Conservation (phyloP, 2,797 vertebrate species). For the Malurus leucopterus region DNA sequence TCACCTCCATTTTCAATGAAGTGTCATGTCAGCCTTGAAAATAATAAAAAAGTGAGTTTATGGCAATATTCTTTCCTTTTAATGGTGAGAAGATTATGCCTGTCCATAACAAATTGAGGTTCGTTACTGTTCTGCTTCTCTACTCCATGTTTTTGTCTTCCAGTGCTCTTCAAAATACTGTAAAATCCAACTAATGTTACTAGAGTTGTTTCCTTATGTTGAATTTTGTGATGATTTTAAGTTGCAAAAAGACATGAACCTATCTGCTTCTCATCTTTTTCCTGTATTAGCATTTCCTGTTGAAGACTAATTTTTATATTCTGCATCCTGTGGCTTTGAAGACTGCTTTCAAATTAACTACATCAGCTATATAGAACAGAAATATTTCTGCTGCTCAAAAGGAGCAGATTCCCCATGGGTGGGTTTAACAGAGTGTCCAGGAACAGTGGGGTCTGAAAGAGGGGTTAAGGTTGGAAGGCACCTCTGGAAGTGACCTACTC, state of each 20-base stretch:
- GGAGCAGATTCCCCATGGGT: accelerated
- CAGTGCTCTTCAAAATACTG: background rate
- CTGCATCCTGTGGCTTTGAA: background rate
- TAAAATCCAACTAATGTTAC: background rate
- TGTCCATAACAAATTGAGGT: background rate
- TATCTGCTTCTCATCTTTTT: background rate
- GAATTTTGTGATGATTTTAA: background rate
- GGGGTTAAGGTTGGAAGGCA: background rate
- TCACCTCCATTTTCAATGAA: background rate
- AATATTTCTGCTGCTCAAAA: background rate
- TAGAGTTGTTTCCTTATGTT: background rate
- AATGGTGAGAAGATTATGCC: background rate
- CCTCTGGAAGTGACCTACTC: background rate
- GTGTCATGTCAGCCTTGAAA: background rate
- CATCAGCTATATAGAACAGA: background rate
- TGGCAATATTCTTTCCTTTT: background rate
- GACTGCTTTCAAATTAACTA: background rate
- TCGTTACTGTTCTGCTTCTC: background rate
- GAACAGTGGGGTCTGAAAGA: background rate
- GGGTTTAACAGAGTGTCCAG: background rate
- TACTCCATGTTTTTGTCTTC: background rate
- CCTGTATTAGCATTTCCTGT: background rate
- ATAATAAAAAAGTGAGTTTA: background rate
- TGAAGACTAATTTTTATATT: background rate
- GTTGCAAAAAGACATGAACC: background rate